phyloP scores from a whole-genome alignment of 2,888 invertebrate genomes.

The Phengaris arion region DNA sequence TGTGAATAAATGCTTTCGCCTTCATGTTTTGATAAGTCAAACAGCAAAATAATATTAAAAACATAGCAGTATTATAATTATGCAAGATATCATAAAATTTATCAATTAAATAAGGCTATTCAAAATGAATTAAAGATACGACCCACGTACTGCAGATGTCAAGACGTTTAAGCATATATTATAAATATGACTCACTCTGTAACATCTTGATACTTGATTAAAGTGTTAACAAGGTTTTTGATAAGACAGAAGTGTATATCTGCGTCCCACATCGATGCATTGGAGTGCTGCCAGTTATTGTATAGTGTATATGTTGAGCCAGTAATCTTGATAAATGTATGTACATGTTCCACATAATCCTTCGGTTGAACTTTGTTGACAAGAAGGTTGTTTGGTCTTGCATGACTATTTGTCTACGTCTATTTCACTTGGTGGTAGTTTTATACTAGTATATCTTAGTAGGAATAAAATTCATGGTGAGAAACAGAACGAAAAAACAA shows the following conservation, averaged over 20 bases:
- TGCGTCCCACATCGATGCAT: conserved; percentile 41
- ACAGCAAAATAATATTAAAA: too few species aligned
- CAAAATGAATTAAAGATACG: too few species aligned
- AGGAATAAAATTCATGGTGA: too few species aligned
- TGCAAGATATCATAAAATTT: too few species aligned
- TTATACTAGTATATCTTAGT: not conserved
- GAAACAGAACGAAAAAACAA: too few species aligned
- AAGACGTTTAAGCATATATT: too few species aligned
- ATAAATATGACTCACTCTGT: too few species aligned
- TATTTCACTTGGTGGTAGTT: not conserved
- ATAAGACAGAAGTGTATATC: conserved; percentile 32
- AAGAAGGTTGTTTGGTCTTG: conserved; percentile 26
- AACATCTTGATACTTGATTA: not conserved
- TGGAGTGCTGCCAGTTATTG: conserved; percentile 43
- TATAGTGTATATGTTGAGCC: conserved; percentile 25
- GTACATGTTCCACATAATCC: conserved; percentile 29
- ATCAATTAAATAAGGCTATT: too few species aligned
- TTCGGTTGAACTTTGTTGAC: conserved; percentile 30
- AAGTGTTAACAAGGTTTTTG: conserved; percentile 10
- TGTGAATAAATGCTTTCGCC: too few species aligned
- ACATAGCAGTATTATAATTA: too few species aligned
- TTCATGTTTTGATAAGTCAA: too few species aligned
- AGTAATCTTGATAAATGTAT: conserved; percentile 31
- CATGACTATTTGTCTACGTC: conserved; percentile 5
- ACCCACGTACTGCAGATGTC: too few species aligned